Evolutionary conservation across 2,888 invertebrate genomes (phyloP), one percentile per base, ranked within the genome.

Genomic region (Plemyria rubiginata): DNA sequence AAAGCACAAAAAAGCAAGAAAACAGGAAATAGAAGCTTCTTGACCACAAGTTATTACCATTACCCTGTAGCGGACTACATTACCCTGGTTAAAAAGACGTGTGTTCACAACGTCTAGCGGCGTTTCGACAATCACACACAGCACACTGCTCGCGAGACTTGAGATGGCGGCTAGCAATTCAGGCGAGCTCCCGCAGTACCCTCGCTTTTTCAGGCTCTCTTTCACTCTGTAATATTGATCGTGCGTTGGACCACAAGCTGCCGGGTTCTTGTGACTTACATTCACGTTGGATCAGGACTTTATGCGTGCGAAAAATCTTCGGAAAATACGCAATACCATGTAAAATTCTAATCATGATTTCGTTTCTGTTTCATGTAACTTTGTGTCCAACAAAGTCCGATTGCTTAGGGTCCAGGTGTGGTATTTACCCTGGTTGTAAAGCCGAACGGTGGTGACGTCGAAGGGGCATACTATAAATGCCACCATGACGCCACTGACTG

Each of bases 21-120:
- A 38, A 28, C 4, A 22, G n/a, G n/a, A 48, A 4, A 12, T n/a
- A n/a, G 0, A 32, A 3, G 36, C 36, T 11, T 11, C 9, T n/a
- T 4, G 12, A n/a, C n/a, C 16, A 45, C 16, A 8, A 43, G 0
- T 15, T 8, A 43, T 13, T 43, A 52, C 53, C 45, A 63, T 88
- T 93, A 95, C 96, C 96, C 95, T 98, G 98, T 12, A 45, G 28
- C 32, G 40, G 48, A 52, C 53, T 48, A 68, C 61, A 63, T 88
- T 93, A 95, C 96, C 96, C 95, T 98, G 98, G 85, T 98, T 98
- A 81, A 96, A 98, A 70, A 98, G 94, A 68, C 98, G 93, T 0
- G 98, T 98, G 66, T 97, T 95, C 63, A 97, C 94, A 8, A 98
- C 96, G 87, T 98, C 98, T 81, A 98, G 96, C 0, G 98, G 98